Evolutionary conservation across 2,888 invertebrate genomes (phyloP).

Genomic region (Drosophila tanythrix): DNA sequence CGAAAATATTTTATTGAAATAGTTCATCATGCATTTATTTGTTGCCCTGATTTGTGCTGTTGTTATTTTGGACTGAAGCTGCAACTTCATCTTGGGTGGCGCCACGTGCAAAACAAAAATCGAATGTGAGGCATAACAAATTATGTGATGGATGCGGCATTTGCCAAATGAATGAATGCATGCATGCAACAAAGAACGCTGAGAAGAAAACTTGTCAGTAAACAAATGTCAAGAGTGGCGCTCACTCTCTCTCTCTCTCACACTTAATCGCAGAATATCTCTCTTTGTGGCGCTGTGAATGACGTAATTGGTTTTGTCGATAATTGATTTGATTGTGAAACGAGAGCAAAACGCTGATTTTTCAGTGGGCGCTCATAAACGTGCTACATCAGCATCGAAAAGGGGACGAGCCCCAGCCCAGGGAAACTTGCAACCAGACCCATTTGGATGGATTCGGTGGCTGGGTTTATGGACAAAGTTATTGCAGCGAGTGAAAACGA

Average conservation of each 20-base stretch:
- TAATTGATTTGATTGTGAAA: constrained; percentile 72
- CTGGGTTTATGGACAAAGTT: constrained; percentile 51
- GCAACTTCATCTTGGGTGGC: constrained; percentile 17
- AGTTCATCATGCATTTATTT: background rate
- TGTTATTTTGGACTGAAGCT: background rate
- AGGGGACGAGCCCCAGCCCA: constrained; percentile 32
- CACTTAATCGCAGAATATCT: background rate
- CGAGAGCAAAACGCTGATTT: constrained; percentile 69
- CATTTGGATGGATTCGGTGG: constrained; percentile 37
- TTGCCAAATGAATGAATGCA: constrained; percentile 6
- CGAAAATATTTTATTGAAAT: background rate
- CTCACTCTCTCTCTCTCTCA: background rate
- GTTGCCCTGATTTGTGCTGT: background rate
- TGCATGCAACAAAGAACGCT: background rate
- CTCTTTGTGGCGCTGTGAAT: constrained; percentile 28
- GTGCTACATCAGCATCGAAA: constrained; percentile 66
- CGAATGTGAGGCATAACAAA: constrained; percentile 60
- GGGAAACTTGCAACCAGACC: constrained; percentile 30
- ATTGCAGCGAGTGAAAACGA: constrained; percentile 64
- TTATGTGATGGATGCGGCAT: constrained; percentile 55
- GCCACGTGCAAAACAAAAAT: constrained; percentile 61
- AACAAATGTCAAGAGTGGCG: constrained; percentile 11
- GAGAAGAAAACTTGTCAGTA: constrained; percentile 37
- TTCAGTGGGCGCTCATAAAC: constrained; percentile 62
- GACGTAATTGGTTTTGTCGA: constrained; percentile 71